Percentiles rank a stretch among this genome's conserved stretches.
Conservation (phyloP, 2,888 invertebrate species). For the Dysmachus trigonus region DNA sequence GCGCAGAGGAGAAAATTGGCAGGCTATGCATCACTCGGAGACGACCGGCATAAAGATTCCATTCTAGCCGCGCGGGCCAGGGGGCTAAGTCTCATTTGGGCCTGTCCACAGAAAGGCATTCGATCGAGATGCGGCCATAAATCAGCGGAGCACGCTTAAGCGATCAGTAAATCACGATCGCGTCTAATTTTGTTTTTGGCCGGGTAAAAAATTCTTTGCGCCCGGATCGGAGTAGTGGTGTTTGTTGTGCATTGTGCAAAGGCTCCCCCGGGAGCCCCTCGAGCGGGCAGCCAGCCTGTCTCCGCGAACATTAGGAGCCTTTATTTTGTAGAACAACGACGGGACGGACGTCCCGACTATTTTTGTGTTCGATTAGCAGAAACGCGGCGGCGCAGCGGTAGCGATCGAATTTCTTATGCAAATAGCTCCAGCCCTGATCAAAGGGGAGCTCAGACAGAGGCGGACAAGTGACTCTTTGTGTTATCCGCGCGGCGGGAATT, state of each 20-base stretch:
- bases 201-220: conserved; percentile 1
- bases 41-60: background rate
- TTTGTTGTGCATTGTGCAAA: background rate
- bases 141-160: conserved; percentile 24
- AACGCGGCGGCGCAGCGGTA: background rate
- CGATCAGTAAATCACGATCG: conserved; percentile 37
- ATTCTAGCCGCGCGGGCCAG: background rate
- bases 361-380: conserved; percentile 28
- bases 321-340: background rate
- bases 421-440: conserved; percentile 31
- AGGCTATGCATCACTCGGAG: conserved; percentile 25
- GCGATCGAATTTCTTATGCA: conserved; percentile 42
- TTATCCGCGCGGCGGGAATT: background rate
- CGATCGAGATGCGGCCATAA: conserved; percentile 32
- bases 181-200: conserved; percentile 33
- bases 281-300: conserved; percentile 7
- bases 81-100: background rate
- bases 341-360: background rate
- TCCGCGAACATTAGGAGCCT: background rate
- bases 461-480: conserved; percentile 38
- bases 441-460: conserved; percentile 5
- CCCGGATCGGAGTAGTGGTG: background rate
- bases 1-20: conserved; percentile 17
- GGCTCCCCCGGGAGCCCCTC: background rate
- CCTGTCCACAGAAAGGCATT: conserved; percentile 13